Percentiles rank a stretch among this genome's conserved stretches.
phyloP scores from a whole-genome alignment of 2,888 invertebrate species.

The Tetramorium bicarinatum region DNA sequence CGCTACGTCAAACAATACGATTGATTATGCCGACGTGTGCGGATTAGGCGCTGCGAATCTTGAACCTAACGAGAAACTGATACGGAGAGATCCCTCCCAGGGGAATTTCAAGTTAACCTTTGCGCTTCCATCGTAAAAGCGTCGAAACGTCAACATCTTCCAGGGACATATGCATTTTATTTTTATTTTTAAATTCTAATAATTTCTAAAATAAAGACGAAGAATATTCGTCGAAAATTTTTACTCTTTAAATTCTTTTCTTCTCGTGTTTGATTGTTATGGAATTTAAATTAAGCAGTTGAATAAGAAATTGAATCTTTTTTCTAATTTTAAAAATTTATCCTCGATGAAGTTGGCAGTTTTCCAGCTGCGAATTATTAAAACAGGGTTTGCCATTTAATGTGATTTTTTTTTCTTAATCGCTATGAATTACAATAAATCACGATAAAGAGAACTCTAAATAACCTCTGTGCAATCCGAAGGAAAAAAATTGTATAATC shows the following conservation, averaged over 20 bases:
- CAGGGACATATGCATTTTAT: neutral
- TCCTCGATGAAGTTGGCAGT: neutral
- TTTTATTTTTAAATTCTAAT: neutral
- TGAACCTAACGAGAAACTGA: neutral
- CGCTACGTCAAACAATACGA: constrained; percentile 20
- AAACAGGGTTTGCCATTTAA: neutral
- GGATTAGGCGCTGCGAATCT: neutral
- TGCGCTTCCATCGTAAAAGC: too few relatives aligned
- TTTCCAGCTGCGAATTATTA: neutral
- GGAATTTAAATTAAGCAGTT: neutral
- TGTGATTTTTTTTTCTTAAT: neutral
- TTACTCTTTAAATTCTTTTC: neutral
- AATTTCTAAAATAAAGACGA: neutral
- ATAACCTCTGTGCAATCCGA: neutral
- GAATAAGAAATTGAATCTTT: neutral
- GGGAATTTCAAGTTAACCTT: neutral
- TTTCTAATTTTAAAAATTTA: neutral
- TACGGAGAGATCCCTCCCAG: neutral
- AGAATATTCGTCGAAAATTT: neutral
- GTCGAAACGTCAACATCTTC: neutral
- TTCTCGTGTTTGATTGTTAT: too few relatives aligned
- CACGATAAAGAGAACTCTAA: neutral
- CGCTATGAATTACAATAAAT: neutral
- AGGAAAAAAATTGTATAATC: neutral
- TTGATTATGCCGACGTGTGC: neutral